A percentile compares a stretch with the other conserved stretches of the same genome.
phyloP scores from a whole-genome alignment of 2,797 vertebrate species.

The Sciaenops ocellatus region DNA sequence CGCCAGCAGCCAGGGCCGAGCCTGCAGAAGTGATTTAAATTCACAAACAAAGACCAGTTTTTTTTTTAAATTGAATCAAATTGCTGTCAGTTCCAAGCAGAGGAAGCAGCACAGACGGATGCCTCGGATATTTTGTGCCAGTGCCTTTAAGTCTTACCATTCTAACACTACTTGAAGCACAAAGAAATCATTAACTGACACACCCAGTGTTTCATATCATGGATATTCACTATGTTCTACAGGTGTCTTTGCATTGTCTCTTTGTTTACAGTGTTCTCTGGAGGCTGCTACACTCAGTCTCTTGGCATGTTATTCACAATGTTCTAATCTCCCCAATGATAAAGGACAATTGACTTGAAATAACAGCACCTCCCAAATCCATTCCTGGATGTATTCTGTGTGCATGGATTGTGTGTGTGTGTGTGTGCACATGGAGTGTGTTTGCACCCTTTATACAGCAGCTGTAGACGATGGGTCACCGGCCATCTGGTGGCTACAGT shows the following conservation, averaged over 20 bases:
- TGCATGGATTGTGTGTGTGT: slow-evolving; percentile 3
- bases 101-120: background rate
- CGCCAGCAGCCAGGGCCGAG: background rate
- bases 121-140: background rate
- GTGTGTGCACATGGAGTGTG: background rate
- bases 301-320: background rate
- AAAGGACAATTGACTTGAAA: slow-evolving; percentile 10
- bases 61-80: background rate
- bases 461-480: slow-evolving; percentile 44
- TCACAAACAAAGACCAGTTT: background rate
- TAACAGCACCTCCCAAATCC: background rate
- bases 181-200: background rate
- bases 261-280: background rate
- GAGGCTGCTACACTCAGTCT: background rate
- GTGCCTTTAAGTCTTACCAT: background rate
- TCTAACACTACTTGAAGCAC: background rate
- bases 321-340: background rate
- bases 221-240: background rate
- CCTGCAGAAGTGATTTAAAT: background rate
- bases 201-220: background rate
- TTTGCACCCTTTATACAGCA: slow-evolving; percentile 19
- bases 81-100: background rate
- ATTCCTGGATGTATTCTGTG: background rate
- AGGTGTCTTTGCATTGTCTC: background rate
- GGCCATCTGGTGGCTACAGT: slow-evolving; percentile 64